Base-by-base conservation (phyloP, 2,888 invertebrate species). In the Xiphydria camelus region DNA sequence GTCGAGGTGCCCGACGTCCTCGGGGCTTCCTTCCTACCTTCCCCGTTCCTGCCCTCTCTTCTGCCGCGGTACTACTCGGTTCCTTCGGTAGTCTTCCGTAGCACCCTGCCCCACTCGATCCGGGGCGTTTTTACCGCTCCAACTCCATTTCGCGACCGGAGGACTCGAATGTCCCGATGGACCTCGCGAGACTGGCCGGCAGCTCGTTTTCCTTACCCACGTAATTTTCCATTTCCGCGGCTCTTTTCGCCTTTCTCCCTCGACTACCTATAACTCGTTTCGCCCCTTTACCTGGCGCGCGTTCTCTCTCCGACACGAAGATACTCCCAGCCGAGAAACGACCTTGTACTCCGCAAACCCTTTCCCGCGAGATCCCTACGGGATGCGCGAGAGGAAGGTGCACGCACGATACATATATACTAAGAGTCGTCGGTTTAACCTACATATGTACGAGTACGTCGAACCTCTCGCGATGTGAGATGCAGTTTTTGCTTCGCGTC, bases 1-100 rank as follows among this genome's bases (percentile, higher is more conserved):
- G 66, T 64, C 59, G 57, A 61, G 57, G 53, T 54, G 63, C 55
- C 54, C 47, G 49, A 54, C 54, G 55, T 55, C 59, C 54, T 57
- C 64, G 52, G 51, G 57, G 59, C 49, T 53, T 55, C 50, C 42
- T 23, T 25, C 38, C 29, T 14, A 10, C 41, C 29, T 23, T 19
- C 43, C 43, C 32, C 14, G 26, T 45, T 31, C 29, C 54, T 39
- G 48, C 38, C 42, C 39, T 35, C 31, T 22, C 39, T 40, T 33
- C 51, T 49, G 45, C 51, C 47, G 48, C 48, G 44, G 41, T 52
- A 48, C 44, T 37, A 26, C 22, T 35, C 34, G 42, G 39, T 7
- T 21, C 15, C 26, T 17, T n/a, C 15, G n/a, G 12, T 2, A 6
- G 10, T 5, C 10, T 23, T 36, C 41, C 29, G 38, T 43, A 49